phyloP scores from a whole-genome alignment of 2,888 invertebrate genomes.

The Pammene aurita region DNA sequence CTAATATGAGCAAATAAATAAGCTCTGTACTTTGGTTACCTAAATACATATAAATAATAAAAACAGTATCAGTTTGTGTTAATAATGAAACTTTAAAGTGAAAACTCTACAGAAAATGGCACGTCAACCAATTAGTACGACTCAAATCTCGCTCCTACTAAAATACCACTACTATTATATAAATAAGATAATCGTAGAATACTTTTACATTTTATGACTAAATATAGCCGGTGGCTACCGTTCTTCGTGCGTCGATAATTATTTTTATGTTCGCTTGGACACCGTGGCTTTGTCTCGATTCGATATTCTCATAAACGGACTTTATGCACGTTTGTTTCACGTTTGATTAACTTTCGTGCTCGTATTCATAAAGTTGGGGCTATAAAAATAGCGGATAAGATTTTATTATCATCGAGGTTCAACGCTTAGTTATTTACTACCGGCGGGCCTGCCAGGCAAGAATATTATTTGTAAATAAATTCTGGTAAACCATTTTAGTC shows the following conservation, averaged over 20 bases:
- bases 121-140: conserved; percentile 16
- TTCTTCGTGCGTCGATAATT: conserved; percentile 57
- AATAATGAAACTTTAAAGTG: not conserved
- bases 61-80: not conserved
- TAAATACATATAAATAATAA: not conserved
- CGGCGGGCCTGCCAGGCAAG: too few relatives aligned
- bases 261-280: conserved; percentile 62
- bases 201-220: conserved; percentile 49
- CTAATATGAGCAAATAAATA: too few relatives aligned
- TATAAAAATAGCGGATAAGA: conserved; percentile 46
- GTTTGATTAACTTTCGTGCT: conserved; percentile 59
- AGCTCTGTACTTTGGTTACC: too few relatives aligned
- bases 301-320: conserved; percentile 56
- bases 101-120: conserved; percentile 14
- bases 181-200: conserved; percentile 42
- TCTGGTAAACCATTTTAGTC: too few relatives aligned
- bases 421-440: too few relatives aligned
- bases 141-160: conserved; percentile 10
- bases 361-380: conserved; percentile 56
- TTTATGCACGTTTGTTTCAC: conserved; percentile 56
- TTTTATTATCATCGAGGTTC: not conserved
- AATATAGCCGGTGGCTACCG: conserved; percentile 56
- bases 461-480: too few relatives aligned
- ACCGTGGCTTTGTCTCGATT: conserved; percentile 55
- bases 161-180: conserved; percentile 33